Evolutionary conservation across 2,113 vertebrate species (phyloP).

Genomic region (Ctenomys sociabilis): DNA sequence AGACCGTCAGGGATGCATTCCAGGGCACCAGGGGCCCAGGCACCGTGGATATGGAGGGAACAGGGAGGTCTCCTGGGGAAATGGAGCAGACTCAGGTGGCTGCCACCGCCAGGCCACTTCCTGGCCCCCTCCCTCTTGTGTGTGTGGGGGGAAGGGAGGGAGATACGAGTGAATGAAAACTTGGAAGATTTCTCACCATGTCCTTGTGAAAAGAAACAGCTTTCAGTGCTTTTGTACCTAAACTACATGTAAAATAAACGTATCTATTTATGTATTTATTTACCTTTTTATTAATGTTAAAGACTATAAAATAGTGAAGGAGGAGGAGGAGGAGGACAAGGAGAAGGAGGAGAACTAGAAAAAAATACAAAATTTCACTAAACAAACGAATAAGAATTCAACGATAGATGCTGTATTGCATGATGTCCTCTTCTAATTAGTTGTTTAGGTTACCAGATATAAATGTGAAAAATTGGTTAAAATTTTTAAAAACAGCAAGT

Average conservation of each 20-base stretch:
- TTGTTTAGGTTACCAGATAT: no score
- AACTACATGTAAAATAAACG: neutral
- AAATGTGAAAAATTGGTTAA: no score
- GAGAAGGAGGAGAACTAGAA: no score
- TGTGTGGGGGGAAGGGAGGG: no score
- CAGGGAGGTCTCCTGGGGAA: neutral
- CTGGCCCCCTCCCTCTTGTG: neutral
- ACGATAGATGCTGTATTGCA: no score
- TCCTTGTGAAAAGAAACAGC: neutral
- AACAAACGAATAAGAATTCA: no score
- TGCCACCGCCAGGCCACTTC: neutral
- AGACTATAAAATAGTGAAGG: no score
- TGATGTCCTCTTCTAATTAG: no score
- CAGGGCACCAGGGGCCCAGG: neutral
- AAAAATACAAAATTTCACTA: no score
- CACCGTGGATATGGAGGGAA: neutral
- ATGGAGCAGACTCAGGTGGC: neutral
- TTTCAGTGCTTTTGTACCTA: neutral
- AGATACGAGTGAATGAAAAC: neutral
- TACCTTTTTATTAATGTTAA: neutral
- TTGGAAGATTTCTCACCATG: neutral
- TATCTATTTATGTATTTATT: neutral
- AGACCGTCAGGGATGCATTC: conserved; percentile 31
- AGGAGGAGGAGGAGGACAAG: no score
- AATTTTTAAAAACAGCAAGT: no score